Evolutionary conservation across 2,113 vertebrate genomes (phyloP).

Genomic region (Chloropsis hardwickii): DNA sequence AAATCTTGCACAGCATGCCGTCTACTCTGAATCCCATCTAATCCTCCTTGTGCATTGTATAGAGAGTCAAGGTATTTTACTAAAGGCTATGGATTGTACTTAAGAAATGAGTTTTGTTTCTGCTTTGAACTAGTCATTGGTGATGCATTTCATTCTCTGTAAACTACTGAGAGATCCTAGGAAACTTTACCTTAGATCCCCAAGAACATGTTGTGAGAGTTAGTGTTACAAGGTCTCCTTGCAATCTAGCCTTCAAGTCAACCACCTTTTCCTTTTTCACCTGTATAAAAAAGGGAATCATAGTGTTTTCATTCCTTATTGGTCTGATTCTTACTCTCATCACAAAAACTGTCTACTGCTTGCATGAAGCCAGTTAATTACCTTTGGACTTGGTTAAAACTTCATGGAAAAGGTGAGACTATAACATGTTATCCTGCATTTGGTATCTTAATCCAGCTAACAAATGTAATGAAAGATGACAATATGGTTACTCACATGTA

Average conservation of each 20-base stretch:
- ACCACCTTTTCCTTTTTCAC: not conserved
- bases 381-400: not conserved
- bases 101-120: not conserved
- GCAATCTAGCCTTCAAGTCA: not conserved
- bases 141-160: not conserved
- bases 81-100: not conserved
- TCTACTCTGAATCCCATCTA: conserved; percentile 29
- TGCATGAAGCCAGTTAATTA: not conserved
- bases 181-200: not conserved
- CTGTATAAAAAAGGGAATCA: not conserved
- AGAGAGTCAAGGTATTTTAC: not conserved
- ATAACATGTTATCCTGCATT: not conserved
- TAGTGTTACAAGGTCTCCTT: not conserved
- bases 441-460: not conserved
- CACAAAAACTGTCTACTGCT: not conserved
- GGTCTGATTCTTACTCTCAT: not conserved
- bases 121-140: not conserved
- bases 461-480: not conserved
- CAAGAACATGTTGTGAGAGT: rapidly evolving
- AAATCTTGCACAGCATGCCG: not conserved
- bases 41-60: not conserved
- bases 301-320: not conserved
- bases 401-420: not conserved
- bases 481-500: not conserved
- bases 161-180: not conserved